phyloP scores from a whole-genome alignment of 2,888 invertebrate genomes.

The Tetropium fuscum region DNA sequence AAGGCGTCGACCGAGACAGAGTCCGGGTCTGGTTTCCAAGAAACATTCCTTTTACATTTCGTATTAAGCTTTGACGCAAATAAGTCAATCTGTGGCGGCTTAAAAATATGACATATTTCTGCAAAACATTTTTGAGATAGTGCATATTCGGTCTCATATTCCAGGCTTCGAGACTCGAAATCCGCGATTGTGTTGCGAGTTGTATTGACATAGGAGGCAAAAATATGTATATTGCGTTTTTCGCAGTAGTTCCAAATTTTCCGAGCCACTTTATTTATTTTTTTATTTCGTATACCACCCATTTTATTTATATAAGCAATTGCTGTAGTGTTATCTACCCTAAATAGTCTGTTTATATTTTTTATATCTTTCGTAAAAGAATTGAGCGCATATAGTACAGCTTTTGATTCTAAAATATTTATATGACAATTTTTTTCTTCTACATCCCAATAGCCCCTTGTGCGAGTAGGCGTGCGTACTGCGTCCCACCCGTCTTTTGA shows the following conservation, averaged over 20 bases:
- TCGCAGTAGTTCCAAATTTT: constrained; percentile 1
- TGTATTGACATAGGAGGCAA: not conserved
- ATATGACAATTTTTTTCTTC: not conserved
- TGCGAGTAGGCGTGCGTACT: not conserved
- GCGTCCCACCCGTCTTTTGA: not conserved
- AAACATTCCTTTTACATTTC: constrained; percentile 49
- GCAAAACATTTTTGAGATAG: not conserved
- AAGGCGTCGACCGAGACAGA: constrained; percentile 48
- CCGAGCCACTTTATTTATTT: not conserved
- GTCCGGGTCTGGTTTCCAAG: constrained; percentile 46
- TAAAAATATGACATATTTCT: not conserved
- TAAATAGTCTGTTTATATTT: not conserved
- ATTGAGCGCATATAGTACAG: not conserved
- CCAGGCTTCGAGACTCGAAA: not conserved
- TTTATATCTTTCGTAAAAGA: not conserved
- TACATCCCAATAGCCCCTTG: not conserved
- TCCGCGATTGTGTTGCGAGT: not conserved
- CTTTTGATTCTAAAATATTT: not conserved
- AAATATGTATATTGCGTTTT: not conserved
- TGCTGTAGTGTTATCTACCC: not conserved
- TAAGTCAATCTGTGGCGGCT: not conserved
- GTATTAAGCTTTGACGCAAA: constrained; percentile 32
- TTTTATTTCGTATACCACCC: not conserved
- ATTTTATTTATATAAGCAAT: constrained; percentile 1
- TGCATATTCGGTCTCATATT: not conserved